phyloP scores from a whole-genome alignment of 1,140 invertebrate species.

The Nomia melanderi region DNA sequence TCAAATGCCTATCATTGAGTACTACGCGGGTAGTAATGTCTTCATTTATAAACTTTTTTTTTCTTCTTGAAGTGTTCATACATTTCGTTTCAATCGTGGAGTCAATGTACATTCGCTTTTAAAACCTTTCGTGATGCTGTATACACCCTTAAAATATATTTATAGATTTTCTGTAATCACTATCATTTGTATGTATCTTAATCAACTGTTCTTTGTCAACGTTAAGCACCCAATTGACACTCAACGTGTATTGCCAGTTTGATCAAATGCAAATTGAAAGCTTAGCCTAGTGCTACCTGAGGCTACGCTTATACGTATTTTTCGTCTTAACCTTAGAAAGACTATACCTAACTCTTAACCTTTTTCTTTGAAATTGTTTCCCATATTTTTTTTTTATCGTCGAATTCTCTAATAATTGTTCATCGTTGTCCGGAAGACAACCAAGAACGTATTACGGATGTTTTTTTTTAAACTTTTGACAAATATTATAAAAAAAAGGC shows the following conservation, averaged over 20 bases:
- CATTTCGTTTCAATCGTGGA: constrained; percentile 12
- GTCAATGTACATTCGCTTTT: constrained; percentile 28
- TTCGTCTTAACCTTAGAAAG: constrained; percentile 61
- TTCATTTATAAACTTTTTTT: constrained; percentile 34
- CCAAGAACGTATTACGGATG: constrained; percentile 16
- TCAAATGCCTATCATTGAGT: constrained; percentile 19
- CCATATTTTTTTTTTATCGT: background rate
- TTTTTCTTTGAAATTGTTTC: background rate
- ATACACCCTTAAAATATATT: constrained; percentile 56
- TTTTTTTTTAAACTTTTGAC: background rate
- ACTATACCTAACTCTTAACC: constrained; percentile 24
- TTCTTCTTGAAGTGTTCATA: background rate
- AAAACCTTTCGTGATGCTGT: constrained; percentile 28
- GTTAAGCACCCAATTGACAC: constrained; percentile 40
- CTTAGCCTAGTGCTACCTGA: constrained; percentile 69
- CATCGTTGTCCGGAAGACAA: background rate
- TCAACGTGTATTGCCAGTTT: constrained; percentile 39
- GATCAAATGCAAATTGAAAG: constrained; percentile 58
- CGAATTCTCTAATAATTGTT: background rate
- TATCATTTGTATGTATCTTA: constrained; percentile 14
- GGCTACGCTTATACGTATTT: constrained; percentile 50
- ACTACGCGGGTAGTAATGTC: constrained; percentile 38
- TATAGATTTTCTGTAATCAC: constrained; percentile 39
- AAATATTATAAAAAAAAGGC: background rate
- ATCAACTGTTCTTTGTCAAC: constrained; percentile 37